Evolutionary conservation across 2,888 invertebrate species (phyloP), one percentile per base, ranked within the genome.

Genomic region (Diogma glabrata): DNA sequence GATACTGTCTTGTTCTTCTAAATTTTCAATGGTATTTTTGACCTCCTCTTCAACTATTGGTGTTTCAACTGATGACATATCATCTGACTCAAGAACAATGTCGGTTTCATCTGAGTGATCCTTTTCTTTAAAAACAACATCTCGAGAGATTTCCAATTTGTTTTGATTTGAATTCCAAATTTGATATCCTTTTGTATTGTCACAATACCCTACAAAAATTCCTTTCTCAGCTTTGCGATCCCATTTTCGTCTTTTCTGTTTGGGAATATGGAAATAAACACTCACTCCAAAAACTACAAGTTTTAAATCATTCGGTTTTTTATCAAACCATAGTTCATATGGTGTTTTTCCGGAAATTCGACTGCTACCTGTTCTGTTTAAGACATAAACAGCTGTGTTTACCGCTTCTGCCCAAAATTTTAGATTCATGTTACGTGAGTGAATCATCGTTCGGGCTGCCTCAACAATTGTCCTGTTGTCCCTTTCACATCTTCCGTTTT

Each of bases 361-460:
- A 28, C 53, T 57, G 30, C 53, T 54, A 14, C 57, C 59, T 1
- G 51, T 62, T 30, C 63, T 52, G 46, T 65, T 65, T 2, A 65
- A 49, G 16, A 63, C 49, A 51, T 63, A 64, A 0, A 59, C 57
- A 7, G 62, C 61, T 52, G 59, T 61, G 10, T 60, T 58, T 0
- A 65, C 60, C 1, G 66, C 67, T 57, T 69, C 67, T 14, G 38
- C 38, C 38, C 38, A 38, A 38, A 38, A 38, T 10, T 38, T 38
- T 16, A 38, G 36, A 12, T n/a, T 65, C 7, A 62, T 20, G 0
- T 58, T 58, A 49, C 48, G 51, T 8, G 51, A 49, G 51, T 54
- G 51, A 9, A 55, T 22, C 53, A 56, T 54, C 8, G 57, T 47
- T 45, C 57, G 50, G 10, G 56, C 52, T 9, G 36, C 36, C 7